phyloP scores from a whole-genome alignment of 37 sponge, comb jelly and placozoan genomes.

The Dysidea cf. avara region DNA sequence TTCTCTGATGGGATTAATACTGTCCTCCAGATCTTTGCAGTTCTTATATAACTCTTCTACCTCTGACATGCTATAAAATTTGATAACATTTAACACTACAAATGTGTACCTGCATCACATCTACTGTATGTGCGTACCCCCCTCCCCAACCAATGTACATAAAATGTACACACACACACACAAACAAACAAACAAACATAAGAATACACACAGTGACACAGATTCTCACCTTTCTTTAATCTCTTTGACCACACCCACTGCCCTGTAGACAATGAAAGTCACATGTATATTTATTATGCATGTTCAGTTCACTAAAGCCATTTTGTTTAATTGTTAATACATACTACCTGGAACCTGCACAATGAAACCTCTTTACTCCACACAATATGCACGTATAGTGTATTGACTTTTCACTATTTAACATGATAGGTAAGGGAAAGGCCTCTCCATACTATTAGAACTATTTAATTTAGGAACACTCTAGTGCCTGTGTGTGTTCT shows the following conservation, averaged over 20 bases:
- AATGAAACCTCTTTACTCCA: too few relatives aligned
- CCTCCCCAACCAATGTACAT: too few relatives aligned
- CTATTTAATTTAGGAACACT: too few relatives aligned
- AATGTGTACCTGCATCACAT: conserved; percentile 1
- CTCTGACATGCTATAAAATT: conserved; percentile 35
- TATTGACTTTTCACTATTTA: too few relatives aligned
- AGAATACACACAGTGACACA: too few relatives aligned
- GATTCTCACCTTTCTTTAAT: conserved; percentile 40
- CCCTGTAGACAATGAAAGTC: conserved; percentile 7
- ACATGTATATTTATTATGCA: background rate
- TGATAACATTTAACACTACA: background rate
- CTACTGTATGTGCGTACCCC: background rate
- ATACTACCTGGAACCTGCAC: too few relatives aligned
- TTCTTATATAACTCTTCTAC: conserved; percentile 55
- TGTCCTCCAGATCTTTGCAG: conserved; percentile 64
- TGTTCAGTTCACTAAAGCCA: background rate
- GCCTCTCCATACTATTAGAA: too few relatives aligned
- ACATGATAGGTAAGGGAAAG: too few relatives aligned
- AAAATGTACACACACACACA: background rate
- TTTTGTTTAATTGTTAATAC: too few relatives aligned
- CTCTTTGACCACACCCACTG: conserved; percentile 34
- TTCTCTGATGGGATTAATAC: conserved; percentile 66
- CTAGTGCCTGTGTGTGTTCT: too few relatives aligned
- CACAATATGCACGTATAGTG: too few relatives aligned
- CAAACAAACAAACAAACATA: too few relatives aligned